These are phyloP conservation scores for Gouania willdenowi DNA, from an alignment of 2,797 vertebrate species.

Conservation along the genomic window DNA sequence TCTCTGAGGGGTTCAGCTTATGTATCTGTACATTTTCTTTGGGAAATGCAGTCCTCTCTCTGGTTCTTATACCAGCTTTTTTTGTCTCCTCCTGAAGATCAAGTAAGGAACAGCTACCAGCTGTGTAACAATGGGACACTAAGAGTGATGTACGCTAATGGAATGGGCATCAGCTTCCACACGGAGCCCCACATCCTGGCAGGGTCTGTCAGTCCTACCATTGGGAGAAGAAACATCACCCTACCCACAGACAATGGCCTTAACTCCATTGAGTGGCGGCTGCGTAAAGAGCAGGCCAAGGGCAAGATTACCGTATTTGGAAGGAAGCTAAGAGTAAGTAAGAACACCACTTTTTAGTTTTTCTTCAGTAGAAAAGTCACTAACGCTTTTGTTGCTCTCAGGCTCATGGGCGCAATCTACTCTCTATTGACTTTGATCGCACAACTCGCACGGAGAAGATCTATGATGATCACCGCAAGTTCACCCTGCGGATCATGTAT, in stretches of 20 bases:
- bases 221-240: constrained; percentile 97
- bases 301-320: constrained; percentile 97
- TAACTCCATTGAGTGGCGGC: constrained; percentile 98
- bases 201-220: constrained; percentile 94
- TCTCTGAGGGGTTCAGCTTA: too few relatives aligned
- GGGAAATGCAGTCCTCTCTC: too few relatives aligned
- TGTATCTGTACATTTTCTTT: too few relatives aligned
- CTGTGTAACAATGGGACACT: constrained; percentile 97
- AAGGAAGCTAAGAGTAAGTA: constrained; percentile 90
- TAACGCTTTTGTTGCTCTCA: constrained; percentile 30
- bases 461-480: constrained; percentile 97
- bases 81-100: constrained; percentile 79
- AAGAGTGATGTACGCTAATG: constrained; percentile 97
- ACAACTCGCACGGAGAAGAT: constrained; percentile 98
- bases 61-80: background rate
- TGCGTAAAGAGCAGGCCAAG: constrained; percentile 96
- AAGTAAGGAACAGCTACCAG: constrained; percentile 99
- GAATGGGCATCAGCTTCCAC: constrained; percentile 98
- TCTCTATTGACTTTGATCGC: constrained; percentile 97
- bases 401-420: constrained; percentile 94
- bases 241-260: constrained; percentile 96
- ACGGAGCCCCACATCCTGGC: constrained; percentile 97
- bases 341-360: background rate
- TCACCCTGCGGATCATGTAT: constrained; percentile 95
- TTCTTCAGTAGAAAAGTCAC: background rate